A percentile compares a stretch with the other conserved stretches of the same genome.
These are phyloP conservation scores for Isaurus tuberculatus DNA, from an alignment of 92 coral and sea anemone species.

Conservation along the genomic window DNA sequence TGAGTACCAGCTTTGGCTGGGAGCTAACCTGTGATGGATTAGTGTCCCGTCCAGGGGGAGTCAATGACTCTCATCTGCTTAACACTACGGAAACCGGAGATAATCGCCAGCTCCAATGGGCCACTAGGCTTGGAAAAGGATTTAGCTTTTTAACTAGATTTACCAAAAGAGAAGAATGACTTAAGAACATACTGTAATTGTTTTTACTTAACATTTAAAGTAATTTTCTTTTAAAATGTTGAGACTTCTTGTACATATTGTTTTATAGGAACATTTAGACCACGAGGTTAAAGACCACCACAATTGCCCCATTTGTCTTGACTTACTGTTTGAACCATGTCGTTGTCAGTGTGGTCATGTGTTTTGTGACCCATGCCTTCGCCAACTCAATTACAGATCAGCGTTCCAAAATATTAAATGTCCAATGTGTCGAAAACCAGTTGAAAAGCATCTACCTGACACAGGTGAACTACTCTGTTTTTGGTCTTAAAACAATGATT, in stretches of 20 bases:
- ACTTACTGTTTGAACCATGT: conserved; percentile 83
- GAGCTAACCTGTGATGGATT: too few species aligned
- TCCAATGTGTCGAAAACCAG: conserved; percentile 81
- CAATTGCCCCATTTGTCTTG: conserved; percentile 88
- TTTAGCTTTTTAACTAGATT: too few species aligned
- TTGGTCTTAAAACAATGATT: too few species aligned
- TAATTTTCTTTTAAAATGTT: too few species aligned
- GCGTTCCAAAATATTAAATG: conserved; percentile 67
- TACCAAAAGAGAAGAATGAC: too few species aligned
- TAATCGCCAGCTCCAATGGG: too few species aligned
- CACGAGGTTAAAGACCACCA: conserved; percentile 65
- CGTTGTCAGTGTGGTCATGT: conserved; percentile 86
- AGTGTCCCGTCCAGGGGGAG: too few species aligned
- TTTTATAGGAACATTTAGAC: not conserved
- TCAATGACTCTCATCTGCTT: too few species aligned
- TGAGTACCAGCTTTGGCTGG: too few species aligned
- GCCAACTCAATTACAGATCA: conserved; percentile 76
- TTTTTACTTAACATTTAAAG: not conserved
- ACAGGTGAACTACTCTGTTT: conserved; percentile 62
- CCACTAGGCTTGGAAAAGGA: too few species aligned
- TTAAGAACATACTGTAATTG: too few species aligned
- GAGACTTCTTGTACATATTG: not conserved
- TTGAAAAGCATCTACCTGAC: conserved; percentile 75
- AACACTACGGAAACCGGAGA: too few species aligned
- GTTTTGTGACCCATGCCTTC: conserved; percentile 95